Evolutionary conservation across 35 echinoderm and acorn worm genomes (phyloP).

Genomic region (Patiria miniata): DNA sequence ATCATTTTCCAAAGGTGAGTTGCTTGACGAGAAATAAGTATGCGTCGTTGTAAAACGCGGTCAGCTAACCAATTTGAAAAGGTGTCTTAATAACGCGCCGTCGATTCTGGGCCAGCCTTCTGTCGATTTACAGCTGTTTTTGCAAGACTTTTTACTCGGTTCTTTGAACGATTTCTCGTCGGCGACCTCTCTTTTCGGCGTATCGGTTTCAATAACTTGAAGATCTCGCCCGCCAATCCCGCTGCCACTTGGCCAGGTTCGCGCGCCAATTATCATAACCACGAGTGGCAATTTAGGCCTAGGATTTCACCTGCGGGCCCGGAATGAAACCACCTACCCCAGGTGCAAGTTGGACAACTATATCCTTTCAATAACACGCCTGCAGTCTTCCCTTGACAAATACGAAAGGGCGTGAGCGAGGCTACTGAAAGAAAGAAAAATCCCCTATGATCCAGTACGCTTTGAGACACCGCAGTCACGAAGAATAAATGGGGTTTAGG

Average conservation of each 20-base stretch:
- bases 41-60: background rate
- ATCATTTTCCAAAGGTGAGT: too few species aligned
- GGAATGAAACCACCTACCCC: background rate
- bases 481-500: too few species aligned
- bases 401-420: background rate
- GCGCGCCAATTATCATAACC: constrained; percentile 1
- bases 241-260: background rate
- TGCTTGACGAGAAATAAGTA: background rate
- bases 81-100: too few species aligned
- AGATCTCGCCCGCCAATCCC: background rate
- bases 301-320: background rate
- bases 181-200: background rate
- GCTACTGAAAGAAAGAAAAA: too few species aligned
- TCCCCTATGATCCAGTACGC: too few species aligned
- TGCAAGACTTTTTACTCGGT: too few species aligned
- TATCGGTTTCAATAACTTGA: constrained; percentile 12
- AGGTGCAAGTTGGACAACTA: background rate
- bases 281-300: constrained; percentile 9
- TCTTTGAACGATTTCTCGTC: too few species aligned
- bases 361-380: constrained; percentile 10
- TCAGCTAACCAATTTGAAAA: background rate
- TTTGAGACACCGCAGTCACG: too few species aligned
- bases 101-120: too few species aligned
- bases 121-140: too few species aligned
- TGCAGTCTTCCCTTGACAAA: background rate